phyloP scores from a whole-genome alignment of 2,113 vertebrate genomes.

The Origma solitaria region DNA sequence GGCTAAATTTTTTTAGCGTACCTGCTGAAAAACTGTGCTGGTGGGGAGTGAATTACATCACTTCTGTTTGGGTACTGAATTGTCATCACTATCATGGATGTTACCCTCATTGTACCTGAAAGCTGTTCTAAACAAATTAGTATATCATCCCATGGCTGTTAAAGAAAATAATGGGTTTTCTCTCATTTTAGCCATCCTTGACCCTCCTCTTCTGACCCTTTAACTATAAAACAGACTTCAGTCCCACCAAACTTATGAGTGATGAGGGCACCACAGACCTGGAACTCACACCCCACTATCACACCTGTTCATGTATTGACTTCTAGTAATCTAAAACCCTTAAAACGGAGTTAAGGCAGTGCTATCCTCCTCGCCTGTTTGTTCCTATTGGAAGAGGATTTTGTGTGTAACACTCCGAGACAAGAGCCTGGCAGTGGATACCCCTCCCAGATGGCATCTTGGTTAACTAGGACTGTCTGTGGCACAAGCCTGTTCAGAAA shows the following conservation, averaged over 20 bases:
- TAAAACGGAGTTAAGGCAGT: not conserved
- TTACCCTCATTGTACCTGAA: not conserved
- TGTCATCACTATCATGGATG: accelerated
- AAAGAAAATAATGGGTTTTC: not conserved
- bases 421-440: not conserved
- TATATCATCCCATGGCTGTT: not conserved
- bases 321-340: not conserved
- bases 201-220: not conserved
- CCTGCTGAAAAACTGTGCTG: not conserved
- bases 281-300: not conserved
- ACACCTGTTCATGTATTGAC: accelerated
- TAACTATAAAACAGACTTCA: not conserved
- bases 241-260: not conserved
- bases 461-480: not conserved
- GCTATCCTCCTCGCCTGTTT: not conserved
- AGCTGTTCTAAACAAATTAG: not conserved
- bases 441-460: not conserved
- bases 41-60: not conserved
- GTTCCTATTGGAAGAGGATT: not conserved
- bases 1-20: not conserved
- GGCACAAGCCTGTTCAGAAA: not conserved
- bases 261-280: not conserved
- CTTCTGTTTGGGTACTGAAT: not conserved
- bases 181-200: not conserved
- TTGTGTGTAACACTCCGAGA: not conserved